phyloP scores from a whole-genome alignment of 2,797 vertebrate species.

The Arnoldichthys spilopterus region DNA sequence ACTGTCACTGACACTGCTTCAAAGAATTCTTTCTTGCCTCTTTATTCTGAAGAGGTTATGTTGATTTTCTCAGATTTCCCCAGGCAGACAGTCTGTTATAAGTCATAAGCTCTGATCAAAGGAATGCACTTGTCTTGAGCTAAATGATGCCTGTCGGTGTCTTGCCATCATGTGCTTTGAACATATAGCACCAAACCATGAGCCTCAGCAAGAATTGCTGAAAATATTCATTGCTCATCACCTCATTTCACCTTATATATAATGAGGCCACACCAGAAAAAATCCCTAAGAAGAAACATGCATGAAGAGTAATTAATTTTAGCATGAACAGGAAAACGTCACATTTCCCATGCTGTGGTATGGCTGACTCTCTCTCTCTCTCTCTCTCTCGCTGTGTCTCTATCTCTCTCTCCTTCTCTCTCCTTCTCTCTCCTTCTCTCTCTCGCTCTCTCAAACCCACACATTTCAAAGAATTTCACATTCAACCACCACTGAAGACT shows the following conservation, averaged over 20 bases:
- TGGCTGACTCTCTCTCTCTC: constrained; percentile 40
- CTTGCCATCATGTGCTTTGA: not conserved
- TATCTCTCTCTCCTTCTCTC: constrained; percentile 26
- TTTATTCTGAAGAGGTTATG: not conserved
- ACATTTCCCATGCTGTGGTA: constrained; percentile 43
- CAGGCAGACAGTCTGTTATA: not conserved
- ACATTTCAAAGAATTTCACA: constrained; percentile 73
- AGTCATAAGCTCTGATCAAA: no score
- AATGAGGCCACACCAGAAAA: constrained; percentile 21
- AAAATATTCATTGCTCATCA: not conserved
- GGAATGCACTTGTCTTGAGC: constrained; percentile 26
- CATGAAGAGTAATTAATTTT: constrained; percentile 8
- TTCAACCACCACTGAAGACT: constrained; percentile 26
- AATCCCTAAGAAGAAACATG: constrained; percentile 23
- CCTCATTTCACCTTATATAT: constrained; percentile 12
- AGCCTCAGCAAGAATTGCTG: not conserved
- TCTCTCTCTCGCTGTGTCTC: constrained; percentile 56
- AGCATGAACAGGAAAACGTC: constrained; percentile 45
- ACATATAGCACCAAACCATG: not conserved
- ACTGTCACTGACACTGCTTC: no score
- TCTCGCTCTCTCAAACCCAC: constrained; percentile 59
- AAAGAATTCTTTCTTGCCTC: no score
- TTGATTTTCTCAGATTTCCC: not conserved
- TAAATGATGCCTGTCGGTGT: constrained; percentile 14
- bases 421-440: constrained; percentile 53